Evolutionary conservation across 1,140 invertebrate genomes (phyloP), one percentile per base, ranked within the genome.

Genomic region (Eumaeus atala): DNA sequence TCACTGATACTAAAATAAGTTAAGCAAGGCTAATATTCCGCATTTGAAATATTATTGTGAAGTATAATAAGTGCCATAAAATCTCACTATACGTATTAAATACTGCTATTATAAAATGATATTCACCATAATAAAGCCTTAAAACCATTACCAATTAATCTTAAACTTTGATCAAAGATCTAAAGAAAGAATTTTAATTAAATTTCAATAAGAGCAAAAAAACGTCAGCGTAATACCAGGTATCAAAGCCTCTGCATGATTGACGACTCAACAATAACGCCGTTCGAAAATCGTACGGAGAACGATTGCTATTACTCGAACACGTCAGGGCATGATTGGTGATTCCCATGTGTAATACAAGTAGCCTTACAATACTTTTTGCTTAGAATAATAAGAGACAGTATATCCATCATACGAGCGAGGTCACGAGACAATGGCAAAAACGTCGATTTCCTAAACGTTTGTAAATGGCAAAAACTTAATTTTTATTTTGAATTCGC

Each of bases 281-380:
- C 62, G 59, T 61, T 70, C 63, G 58, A 62, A 72, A 72, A 65
- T 59, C 21, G 62, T 67, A 70, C 61, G 73, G 72, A 77, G 76
- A 81, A 68, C 72, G 74, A 81, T 85, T 77, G 72, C 79, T 68
- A 69, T 52, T 64, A 64, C 66, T 70, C 64, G 54, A 59, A 66
- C 67, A 68, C 74, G 81, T 83, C 81, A 82, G 70, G 59, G 34
- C 77, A 77, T 86, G 83, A 86, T 86, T 83, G 83, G 81, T 84
- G 68, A 78, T 79, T 84, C 83, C 83, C 83, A 84, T 86, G 81
- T 86, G 83, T 86, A 86, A 86, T 79, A 86, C 83, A 74, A 72
- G 83, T 83, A 86, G 83, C 70, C 70, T 69, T 62, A 69, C 58
- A 77, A 83, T 75, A 77, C 71, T 69, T 60, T 58, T 59, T 62